A percentile compares a stretch with the other conserved stretches of the same genome.
These are phyloP conservation scores for Aporophyla nigra DNA, from an alignment of 2,888 invertebrate species.

Conservation along the genomic window DNA sequence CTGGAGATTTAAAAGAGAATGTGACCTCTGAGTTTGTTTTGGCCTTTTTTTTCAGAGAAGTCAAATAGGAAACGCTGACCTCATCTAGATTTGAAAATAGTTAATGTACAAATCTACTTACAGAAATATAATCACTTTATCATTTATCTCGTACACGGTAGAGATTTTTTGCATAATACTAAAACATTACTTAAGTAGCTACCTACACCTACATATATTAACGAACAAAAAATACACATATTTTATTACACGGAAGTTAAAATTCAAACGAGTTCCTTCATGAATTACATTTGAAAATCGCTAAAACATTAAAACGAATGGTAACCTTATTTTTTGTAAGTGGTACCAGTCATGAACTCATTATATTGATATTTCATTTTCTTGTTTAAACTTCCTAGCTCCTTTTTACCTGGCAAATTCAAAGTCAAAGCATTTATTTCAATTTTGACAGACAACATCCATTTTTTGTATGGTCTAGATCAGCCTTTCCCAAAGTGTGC, in stretches of 20 bases:
- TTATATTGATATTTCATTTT: neutral
- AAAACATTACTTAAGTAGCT: neutral
- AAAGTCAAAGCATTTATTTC: too few species aligned
- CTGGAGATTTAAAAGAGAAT: too few species aligned
- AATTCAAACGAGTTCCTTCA: conserved; percentile 13
- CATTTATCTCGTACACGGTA: too few species aligned
- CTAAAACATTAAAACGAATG: neutral
- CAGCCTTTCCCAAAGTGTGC: too few species aligned
- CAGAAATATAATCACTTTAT: too few species aligned
- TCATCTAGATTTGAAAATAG: too few species aligned
- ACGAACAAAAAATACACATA: neutral
- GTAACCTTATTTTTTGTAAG: neutral
- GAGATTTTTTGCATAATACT: neutral
- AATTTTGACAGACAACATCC: neutral
- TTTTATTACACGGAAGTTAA: neutral
- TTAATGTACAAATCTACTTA: too few species aligned
- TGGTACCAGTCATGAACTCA: neutral
- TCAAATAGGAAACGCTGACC: too few species aligned
- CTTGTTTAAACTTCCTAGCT: neutral
- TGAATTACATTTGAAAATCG: neutral
- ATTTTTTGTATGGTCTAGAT: neutral
- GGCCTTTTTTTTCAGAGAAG: too few species aligned
- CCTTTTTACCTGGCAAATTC: neutral
- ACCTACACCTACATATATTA: neutral
- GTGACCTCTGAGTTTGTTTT: too few species aligned